Evolutionary conservation across 2,113 vertebrate genomes (phyloP).

Genomic region (Leucosticte australis): DNA sequence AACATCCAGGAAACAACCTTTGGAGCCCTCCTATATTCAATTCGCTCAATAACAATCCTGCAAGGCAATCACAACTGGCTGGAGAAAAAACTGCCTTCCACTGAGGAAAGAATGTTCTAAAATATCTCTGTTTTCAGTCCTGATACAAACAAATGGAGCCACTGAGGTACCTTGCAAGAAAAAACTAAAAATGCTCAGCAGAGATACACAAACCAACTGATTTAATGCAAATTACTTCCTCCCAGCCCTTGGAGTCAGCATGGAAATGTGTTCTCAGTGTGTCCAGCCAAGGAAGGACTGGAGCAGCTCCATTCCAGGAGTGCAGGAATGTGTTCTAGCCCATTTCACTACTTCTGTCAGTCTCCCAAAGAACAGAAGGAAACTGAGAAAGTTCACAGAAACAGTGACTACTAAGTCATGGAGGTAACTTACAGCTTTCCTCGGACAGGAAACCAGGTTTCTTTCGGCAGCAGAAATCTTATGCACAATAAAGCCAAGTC

Average conservation of each 20-base stretch:
- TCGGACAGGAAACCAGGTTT: not conserved
- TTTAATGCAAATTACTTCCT: not conserved
- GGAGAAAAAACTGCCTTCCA: not conserved
- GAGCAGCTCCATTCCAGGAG: not conserved
- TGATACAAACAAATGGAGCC: not conserved
- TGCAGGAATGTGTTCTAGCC: not conserved
- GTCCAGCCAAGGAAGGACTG: not conserved
- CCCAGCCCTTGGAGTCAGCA: not conserved
- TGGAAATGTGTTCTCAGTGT: not conserved
- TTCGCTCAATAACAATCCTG: not conserved
- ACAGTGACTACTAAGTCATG: not conserved
- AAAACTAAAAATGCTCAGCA: not conserved
- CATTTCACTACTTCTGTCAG: not conserved
- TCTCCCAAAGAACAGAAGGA: not conserved
- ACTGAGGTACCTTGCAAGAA: not conserved
- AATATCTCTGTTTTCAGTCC: not conserved
- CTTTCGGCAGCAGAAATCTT: not conserved
- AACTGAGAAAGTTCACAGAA: not conserved
- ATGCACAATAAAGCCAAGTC: not conserved
- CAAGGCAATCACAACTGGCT: not conserved
- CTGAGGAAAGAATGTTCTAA: not conserved
- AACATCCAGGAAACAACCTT: not conserved
- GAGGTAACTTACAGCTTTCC: not conserved
- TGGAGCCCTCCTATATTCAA: not conserved
- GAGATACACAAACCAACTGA: not conserved